Evolutionary conservation across 2,113 vertebrate genomes (phyloP).

Genomic region (Heterocephalus glaber): DNA sequence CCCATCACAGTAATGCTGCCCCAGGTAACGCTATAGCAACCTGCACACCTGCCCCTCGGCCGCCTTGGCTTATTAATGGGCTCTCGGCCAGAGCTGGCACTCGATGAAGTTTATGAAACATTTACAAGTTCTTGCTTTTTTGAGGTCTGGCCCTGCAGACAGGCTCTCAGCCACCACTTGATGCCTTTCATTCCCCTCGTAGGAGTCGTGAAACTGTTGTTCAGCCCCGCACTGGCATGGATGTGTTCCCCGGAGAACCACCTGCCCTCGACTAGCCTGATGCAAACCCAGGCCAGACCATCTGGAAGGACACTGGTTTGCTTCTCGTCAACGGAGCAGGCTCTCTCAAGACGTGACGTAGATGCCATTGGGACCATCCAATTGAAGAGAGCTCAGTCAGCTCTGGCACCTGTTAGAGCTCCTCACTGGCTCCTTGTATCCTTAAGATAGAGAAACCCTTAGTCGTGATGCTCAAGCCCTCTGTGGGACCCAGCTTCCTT

Average conservation of each 20-base stretch:
- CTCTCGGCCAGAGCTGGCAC: slow-evolving; percentile 72
- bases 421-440: background rate
- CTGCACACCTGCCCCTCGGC: slow-evolving; percentile 83
- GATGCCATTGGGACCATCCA: background rate
- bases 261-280: background rate
- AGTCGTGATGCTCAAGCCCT: background rate
- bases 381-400: background rate
- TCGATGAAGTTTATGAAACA: slow-evolving; percentile 84
- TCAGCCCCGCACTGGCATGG: background rate
- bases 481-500: background rate
- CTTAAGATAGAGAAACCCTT: background rate
- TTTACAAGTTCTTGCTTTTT: slow-evolving; percentile 75
- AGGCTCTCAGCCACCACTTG: background rate
- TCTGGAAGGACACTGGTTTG: background rate
- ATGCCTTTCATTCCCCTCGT: background rate
- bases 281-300: background rate
- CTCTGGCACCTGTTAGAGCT: background rate
- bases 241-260: background rate
- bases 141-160: slow-evolving; percentile 48
- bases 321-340: background rate
- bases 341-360: background rate
- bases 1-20: slow-evolving; percentile 63
- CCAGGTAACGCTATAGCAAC: slow-evolving; percentile 87
- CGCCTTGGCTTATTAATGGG: slow-evolving; percentile 77
- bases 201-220: background rate